Evolutionary conservation across 2,888 invertebrate genomes (phyloP).

Genomic region (Agriopis leucophaearia): DNA sequence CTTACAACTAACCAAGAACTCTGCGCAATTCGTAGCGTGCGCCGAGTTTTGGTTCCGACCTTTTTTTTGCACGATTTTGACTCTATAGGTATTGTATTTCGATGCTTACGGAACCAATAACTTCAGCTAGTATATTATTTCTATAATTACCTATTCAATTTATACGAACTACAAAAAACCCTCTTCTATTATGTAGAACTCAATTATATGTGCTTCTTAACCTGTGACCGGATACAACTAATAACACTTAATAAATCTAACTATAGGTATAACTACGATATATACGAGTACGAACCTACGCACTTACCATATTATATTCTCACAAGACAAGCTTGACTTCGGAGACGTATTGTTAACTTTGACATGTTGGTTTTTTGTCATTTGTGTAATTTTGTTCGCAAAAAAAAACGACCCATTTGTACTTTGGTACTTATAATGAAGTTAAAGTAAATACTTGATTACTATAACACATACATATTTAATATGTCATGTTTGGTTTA

Average conservation of each 20-base stretch:
- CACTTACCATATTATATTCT: constrained; percentile 9
- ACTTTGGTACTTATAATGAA: not conserved
- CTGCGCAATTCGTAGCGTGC: too few species aligned
- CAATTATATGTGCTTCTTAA: constrained; percentile 6
- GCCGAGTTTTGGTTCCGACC: too few species aligned
- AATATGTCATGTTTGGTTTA: too few species aligned
- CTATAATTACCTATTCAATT: not conserved
- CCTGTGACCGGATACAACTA: constrained; percentile 31
- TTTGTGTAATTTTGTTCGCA: not conserved
- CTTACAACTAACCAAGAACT: too few species aligned
- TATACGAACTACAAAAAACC: constrained; percentile 8
- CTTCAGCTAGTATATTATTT: not conserved
- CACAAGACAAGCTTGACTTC: not conserved
- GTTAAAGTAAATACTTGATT: too few species aligned
- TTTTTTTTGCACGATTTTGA: too few species aligned
- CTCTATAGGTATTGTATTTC: too few species aligned
- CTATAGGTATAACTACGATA: not conserved
- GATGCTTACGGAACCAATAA: not conserved
- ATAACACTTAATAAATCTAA: constrained; percentile 21
- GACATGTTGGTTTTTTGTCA: not conserved
- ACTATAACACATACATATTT: too few species aligned
- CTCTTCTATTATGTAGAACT: constrained; percentile 13
- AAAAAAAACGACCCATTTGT: not conserved
- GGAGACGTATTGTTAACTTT: constrained; percentile 14
- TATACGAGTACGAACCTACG: not conserved